phyloP scores from a whole-genome alignment of 2,888 invertebrate species.

The Drosophila villosipedis region DNA sequence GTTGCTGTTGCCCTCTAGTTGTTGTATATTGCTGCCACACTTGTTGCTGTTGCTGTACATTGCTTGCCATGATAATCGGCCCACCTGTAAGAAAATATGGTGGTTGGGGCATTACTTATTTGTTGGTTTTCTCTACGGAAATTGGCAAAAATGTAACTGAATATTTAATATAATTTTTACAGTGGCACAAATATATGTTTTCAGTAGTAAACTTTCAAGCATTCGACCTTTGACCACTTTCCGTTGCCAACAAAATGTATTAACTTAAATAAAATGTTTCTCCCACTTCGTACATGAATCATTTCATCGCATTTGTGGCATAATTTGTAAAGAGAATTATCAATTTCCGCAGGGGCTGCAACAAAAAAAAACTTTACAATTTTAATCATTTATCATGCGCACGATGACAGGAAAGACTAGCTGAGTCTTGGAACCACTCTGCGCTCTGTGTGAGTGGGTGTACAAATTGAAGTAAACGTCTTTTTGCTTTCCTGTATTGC shows the following conservation, averaged over 20 bases:
- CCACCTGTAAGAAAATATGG: constrained; percentile 69
- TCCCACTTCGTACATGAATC: neutral
- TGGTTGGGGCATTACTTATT: neutral
- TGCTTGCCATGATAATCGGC: constrained; percentile 85
- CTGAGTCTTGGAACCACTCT: constrained; percentile 23
- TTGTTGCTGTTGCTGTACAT: constrained; percentile 82
- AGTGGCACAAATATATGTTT: constrained; percentile 2
- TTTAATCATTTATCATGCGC: constrained; percentile 34
- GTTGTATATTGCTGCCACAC: constrained; percentile 58
- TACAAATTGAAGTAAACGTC: constrained; percentile 61
- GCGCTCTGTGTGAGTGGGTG: constrained; percentile 32
- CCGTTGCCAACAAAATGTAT: neutral
- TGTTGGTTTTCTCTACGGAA: constrained; percentile 9
- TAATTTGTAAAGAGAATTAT: constrained; percentile 38
- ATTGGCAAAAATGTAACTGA: constrained; percentile 15
- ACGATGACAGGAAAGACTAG: constrained; percentile 13
- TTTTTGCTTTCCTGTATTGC: constrained; percentile 61
- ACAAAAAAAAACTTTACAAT: constrained; percentile 6
- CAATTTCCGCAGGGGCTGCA: constrained; percentile 9
- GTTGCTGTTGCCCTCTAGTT: constrained; percentile 51
- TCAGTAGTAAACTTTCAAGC: neutral
- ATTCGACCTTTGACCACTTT: neutral
- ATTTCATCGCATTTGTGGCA: constrained; percentile 31
- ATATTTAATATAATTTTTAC: neutral
- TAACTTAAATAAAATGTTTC: neutral